Evolutionary conservation across 92 coral and sea anemone genomes (phyloP).

Genomic region (Actinostola sp.): DNA sequence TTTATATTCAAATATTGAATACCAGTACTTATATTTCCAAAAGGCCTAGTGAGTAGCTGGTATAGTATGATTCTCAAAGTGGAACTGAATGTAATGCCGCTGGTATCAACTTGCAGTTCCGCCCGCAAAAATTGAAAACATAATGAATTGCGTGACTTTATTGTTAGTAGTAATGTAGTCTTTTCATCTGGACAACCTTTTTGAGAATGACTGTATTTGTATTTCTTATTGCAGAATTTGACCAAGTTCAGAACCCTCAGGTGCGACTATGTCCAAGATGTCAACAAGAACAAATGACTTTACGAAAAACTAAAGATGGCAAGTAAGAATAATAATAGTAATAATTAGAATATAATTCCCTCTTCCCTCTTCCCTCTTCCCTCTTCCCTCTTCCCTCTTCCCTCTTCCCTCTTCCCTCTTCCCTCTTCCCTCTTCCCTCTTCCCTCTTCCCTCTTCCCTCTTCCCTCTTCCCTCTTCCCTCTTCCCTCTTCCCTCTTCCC

Average conservation of each 20-base stretch:
- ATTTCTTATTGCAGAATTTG: constrained; percentile 31
- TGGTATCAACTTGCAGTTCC: too few species aligned
- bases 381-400: not conserved
- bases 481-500: not conserved
- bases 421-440: not conserved
- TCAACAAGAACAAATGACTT: constrained; percentile 74
- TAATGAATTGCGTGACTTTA: too few species aligned
- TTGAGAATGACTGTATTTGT: not conserved
- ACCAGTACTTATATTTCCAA: too few species aligned
- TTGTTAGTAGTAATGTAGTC: too few species aligned
- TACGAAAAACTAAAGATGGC: constrained; percentile 79
- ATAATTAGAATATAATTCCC: not conserved
- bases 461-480: not conserved
- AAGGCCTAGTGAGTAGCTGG: too few species aligned
- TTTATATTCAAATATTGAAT: too few species aligned
- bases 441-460: not conserved
- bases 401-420: not conserved
- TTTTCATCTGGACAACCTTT: too few species aligned
- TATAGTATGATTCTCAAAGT: too few species aligned
- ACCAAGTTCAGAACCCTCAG: constrained; percentile 29
- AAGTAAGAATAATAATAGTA: constrained; percentile 31
- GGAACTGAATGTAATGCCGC: too few species aligned
- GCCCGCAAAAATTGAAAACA: too few species aligned
- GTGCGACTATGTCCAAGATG: constrained; percentile 81
- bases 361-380: not conserved